Evolutionary conservation across 2,888 invertebrate species (phyloP), one percentile per base, ranked within the genome.

Genomic region (Sycophila texana): DNA sequence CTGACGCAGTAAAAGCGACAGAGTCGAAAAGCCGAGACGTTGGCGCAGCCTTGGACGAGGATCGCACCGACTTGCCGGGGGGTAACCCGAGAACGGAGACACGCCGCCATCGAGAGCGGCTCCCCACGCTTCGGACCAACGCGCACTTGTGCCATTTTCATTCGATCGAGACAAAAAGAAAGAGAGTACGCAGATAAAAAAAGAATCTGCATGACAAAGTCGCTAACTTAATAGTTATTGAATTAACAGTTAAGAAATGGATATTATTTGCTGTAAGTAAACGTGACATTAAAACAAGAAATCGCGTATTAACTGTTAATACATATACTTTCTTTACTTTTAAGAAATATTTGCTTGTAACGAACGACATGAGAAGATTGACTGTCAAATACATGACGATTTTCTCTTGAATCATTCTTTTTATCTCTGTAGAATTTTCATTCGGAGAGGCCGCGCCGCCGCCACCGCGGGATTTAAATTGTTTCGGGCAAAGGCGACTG

Each of bases 1-100:
- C 65, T 53, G 67, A 12, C 67, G 22, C 22, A 57, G 22, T 5
- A 14, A 67, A 20, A 67, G 39, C 39, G 30, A 57, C 51, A 16
- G n/a, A 58, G 71, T 49, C 58, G 60, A 55, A 55, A 55, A 16
- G n/a, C 67, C 14, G 13, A 39, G 39, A 16, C 70, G 14, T 49
- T 16, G 57, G 47, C 3, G 30, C 14, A 70, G 57, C 66, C 74
- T 77, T 71, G 74, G 71, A 71, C 77, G 77, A 74, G 58, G 77
- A 80, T 67, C 55, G 67, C 57, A 26, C 39, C 18, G 22, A 20
- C 49, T 26, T 3, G 26, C 26, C 26, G 66, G 55, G 67, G 39
- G 75, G 77, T 77, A 80, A 77, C 71, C 39, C 61, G 77, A 77
- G 80, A 76, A 18, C n/a, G n/a, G 1, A 10, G 39, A 10, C 10